Percentiles rank a stretch among this genome's conserved stretches.
Conservation (phyloP, 1,140 invertebrate genomes). For the Papilio helenus region DNA sequence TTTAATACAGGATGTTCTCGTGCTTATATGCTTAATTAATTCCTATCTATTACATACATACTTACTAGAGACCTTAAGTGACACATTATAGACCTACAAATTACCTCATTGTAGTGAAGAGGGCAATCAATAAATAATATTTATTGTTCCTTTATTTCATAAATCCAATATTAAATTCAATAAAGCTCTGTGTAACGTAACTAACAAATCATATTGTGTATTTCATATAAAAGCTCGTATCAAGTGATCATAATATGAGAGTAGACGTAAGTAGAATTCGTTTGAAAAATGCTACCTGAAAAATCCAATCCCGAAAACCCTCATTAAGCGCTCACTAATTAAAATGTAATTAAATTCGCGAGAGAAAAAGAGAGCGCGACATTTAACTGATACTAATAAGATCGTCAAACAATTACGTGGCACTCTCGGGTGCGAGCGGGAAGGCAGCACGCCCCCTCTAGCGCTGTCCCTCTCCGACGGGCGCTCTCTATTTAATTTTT, state of each 20-base stretch:
- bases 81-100: no score
- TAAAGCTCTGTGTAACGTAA: neutral
- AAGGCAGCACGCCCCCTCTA: conserved; percentile 42
- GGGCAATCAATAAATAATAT: no score
- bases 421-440: conserved; percentile 58
- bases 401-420: conserved; percentile 82
- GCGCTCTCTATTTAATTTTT: conserved; percentile 82
- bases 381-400: conserved; percentile 83
- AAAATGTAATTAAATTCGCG: conserved; percentile 81
- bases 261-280: conserved; percentile 30
- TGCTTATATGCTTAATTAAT: no score
- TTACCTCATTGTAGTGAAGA: no score
- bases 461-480: conserved; percentile 50
- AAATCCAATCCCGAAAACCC: conserved; percentile 65
- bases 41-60: no score
- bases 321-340: conserved; percentile 76
- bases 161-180: neutral
- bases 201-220: neutral
- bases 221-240: neutral
- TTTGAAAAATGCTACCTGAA: conserved; percentile 47
- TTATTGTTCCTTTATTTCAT: neutral
- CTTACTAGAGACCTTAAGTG: no score
- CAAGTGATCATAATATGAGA: conserved; percentile 35
- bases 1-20: no score
- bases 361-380: conserved; percentile 78